Evolutionary conservation across 2,113 vertebrate genomes (phyloP), one percentile per base, ranked within the genome.

Genomic region (Sclerurus mexicanus): DNA sequence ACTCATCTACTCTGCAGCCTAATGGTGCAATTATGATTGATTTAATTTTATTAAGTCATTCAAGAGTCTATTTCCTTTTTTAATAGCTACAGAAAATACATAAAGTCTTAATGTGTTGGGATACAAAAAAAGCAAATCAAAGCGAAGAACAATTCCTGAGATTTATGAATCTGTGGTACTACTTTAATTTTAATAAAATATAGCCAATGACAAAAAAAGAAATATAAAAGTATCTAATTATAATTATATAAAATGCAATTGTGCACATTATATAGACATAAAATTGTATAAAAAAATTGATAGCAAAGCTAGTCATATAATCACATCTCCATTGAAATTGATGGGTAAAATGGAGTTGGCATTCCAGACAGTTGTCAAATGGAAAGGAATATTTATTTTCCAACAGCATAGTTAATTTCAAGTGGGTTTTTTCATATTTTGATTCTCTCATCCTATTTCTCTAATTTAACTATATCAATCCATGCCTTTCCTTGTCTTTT

Each of bases 31-130:
- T 90, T 74, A 71, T 69, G 83, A 88, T 80, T 93, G 46, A 95
- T 92, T 90, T 93, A 63, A 88, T 80, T 93, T 95, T 95, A 83
- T 95, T 69, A 92, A 92, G 75, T 74, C 46, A 76, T 95, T 72
- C 71, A 80, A 90, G 39, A 84, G 66, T 84, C 68, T 90, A 86
- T 94, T 95, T 94, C 64, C 42, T 90, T 84, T 90, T 63, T 59
- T 30, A 92, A 95, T 50, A 83, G 42, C 68, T 83, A 62, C 58
- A 76, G 90, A 77, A 77, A 87, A 66, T 49, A 17, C 63, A n/a
- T 77, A 71, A 74, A 52, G 4, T 81, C 35, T 81, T 89, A 84
- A 86, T 74, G 50, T 5, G 3, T 35, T 84, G 18, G 42, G 44
- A 77, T 53, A 81, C 17, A 73, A 88, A 66, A 80, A 76, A 77